A percentile compares a stretch with the other conserved stretches of the same genome.
Evolutionary conservation across 2,113 vertebrate genomes (phyloP).

Genomic region (Eretmochelys imbricata): DNA sequence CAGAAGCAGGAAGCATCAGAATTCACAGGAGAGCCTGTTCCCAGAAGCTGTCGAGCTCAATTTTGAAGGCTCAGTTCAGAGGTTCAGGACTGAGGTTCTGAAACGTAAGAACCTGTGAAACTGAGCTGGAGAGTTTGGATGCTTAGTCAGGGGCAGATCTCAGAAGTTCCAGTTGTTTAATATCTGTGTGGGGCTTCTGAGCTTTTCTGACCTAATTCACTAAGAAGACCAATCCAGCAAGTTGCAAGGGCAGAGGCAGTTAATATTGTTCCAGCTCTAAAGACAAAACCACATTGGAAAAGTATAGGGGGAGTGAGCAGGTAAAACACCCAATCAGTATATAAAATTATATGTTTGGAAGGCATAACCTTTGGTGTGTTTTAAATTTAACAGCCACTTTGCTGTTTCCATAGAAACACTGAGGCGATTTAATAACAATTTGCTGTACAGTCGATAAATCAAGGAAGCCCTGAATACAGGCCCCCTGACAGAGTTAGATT

Average conservation of each 20-base stretch:
- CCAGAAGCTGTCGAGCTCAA: neutral
- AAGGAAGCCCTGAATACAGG: constrained; percentile 5
- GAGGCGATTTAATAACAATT: neutral
- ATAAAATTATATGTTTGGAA: neutral
- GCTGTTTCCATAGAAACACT: constrained; percentile 46
- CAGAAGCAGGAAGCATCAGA: neutral
- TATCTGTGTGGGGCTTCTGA: neutral
- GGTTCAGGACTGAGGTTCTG: neutral
- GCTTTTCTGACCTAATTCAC: neutral
- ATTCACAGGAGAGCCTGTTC: neutral
- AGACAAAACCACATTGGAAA: neutral
- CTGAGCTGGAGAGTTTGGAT: neutral
- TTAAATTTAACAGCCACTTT: constrained; percentile 41
- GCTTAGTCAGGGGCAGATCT: neutral
- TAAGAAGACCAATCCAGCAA: neutral
- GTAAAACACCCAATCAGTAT: neutral
- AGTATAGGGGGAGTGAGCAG: neutral
- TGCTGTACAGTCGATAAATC: constrained; percentile 22
- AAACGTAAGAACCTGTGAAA: neutral
- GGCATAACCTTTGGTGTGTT: neutral
- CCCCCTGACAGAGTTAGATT: neutral
- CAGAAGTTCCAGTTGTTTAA: neutral
- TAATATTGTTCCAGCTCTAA: neutral
- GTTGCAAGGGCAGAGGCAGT: neutral
- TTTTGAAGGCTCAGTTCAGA: neutral